These are phyloP conservation scores for Mionectes macconnelli DNA, from an alignment of 2,113 vertebrate genomes.

Conservation along the genomic window DNA sequence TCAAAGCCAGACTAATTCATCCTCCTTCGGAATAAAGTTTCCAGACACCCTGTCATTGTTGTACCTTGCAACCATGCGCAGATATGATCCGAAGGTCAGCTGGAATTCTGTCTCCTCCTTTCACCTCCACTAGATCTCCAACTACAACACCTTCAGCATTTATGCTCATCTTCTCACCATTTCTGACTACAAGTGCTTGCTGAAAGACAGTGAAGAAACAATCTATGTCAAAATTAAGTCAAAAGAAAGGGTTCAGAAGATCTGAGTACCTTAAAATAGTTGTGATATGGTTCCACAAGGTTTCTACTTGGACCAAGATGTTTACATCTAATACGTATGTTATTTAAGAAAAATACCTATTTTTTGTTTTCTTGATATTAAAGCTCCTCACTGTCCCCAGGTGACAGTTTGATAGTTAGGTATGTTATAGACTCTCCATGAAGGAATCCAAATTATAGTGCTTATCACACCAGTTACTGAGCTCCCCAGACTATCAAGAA, in stretches of 20 bases:
- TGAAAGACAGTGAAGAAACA: constrained; percentile 41
- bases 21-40: not conserved
- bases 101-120: constrained; percentile 94
- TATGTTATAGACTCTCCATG: not conserved
- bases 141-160: constrained; percentile 92
- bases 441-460: not conserved
- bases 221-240: not conserved
- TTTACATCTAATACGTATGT: not conserved
- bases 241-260: not conserved
- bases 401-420: not conserved
- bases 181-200: constrained; percentile 96
- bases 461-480: not conserved
- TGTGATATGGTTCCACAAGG: not conserved
- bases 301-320: not conserved
- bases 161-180: constrained; percentile 90
- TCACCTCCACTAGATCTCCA: constrained; percentile 95
- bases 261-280: not conserved
- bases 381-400: not conserved
- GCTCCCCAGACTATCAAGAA: not conserved
- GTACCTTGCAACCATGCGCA: constrained; percentile 93
- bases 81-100: constrained; percentile 95
- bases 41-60: not conserved
- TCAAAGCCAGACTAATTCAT: not conserved
- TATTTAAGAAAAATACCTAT: not conserved
- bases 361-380: not conserved